Conservation (phyloP, 2,888 invertebrate species). For the Peribatodes rhomboidaria region DNA sequence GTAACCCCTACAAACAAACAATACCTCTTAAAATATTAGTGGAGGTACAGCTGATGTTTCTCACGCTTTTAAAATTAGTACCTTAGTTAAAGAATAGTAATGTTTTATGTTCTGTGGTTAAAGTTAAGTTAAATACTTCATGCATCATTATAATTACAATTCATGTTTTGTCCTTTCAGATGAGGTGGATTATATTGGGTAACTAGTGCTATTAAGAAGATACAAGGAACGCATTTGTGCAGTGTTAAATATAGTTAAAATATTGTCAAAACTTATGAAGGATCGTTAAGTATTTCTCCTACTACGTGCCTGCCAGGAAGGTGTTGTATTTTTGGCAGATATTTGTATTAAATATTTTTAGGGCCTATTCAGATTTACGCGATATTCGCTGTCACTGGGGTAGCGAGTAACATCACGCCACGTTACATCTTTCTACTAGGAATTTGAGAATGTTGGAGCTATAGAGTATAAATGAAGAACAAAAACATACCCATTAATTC, state of each 20-base stretch:
- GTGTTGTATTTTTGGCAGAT: slow-evolving; percentile 16
- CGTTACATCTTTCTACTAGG: too few relatives aligned
- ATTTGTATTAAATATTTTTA: slow-evolving; percentile 28
- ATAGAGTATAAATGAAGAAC: too few relatives aligned
- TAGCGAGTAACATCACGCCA: too few relatives aligned
- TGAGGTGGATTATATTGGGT: slow-evolving; percentile 77
- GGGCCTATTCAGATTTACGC: slow-evolving; percentile 2
- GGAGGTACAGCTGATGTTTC: too few relatives aligned
- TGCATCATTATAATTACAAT: background rate
- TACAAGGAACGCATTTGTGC: slow-evolving; percentile 55
- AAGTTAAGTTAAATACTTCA: too few relatives aligned
- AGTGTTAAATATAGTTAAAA: slow-evolving; percentile 50
- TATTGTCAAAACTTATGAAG: slow-evolving; percentile 66
- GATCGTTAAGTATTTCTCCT: slow-evolving; percentile 49
- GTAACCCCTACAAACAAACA: too few relatives aligned
- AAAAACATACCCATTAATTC: too few relatives aligned
- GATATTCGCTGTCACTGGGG: background rate
- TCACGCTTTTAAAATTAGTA: too few relatives aligned
- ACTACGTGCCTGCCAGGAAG: slow-evolving; percentile 31
- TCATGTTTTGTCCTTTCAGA: slow-evolving; percentile 59
- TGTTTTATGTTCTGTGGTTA: too few relatives aligned
- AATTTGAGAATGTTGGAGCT: too few relatives aligned
- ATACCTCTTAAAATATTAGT: too few relatives aligned
- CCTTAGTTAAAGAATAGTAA: too few relatives aligned
- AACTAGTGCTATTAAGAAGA: slow-evolving; percentile 57